Base-by-base conservation (phyloP, 2,888 invertebrate genomes). In the Campaea margaritaria region DNA sequence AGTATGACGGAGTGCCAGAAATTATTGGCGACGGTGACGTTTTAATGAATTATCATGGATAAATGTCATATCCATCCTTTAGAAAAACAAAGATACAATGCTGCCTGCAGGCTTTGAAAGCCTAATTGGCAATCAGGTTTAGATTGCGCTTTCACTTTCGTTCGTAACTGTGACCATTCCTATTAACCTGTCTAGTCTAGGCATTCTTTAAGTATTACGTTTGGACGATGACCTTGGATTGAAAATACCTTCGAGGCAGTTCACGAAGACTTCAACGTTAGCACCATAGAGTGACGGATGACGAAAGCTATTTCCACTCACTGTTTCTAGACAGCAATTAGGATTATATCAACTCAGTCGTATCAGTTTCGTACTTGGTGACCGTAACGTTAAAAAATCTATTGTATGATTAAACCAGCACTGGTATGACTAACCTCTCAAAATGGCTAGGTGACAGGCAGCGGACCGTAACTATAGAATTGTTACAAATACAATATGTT, bases 351-450 rank as follows among this genome's bases (percentile, higher is more conserved):
- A 41, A 12, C 13, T 45, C 27, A 38, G 39, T 13, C 39, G 13
- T 53, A 48, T 43, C 48, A 21, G 41, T 55, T 48, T 48, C 15
- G 21, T 47, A 31, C 43, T 27, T 27, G 57, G 51, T 63, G 70
- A 51, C 63, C 56, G 55, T 49, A 42, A 54, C 47, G 38, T 31
- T 41, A 42, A 43, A 63, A 47, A 43, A 44, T 51, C 48, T 36
- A 65, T 54, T 57, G 56, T 59, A 49, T 57, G 53, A 58, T 57
- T 61, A 58, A 54, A 54, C 8, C 43, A 42, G 15, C 11, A 42
- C 41, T 51, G 48, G 52, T 58, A 56, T 31, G 7, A 31, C 31
- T 21, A 21, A 21, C 21, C 21, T 21, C 21, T 21, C 21, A 21
- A 21, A 21, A 3, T 31, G 31, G 8, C 65, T 53, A 53, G 50